Evolutionary conservation across 2,113 vertebrate species (phyloP), one percentile per base, ranked within the genome.

Genomic region (Neolamprologus cancellatus): DNA sequence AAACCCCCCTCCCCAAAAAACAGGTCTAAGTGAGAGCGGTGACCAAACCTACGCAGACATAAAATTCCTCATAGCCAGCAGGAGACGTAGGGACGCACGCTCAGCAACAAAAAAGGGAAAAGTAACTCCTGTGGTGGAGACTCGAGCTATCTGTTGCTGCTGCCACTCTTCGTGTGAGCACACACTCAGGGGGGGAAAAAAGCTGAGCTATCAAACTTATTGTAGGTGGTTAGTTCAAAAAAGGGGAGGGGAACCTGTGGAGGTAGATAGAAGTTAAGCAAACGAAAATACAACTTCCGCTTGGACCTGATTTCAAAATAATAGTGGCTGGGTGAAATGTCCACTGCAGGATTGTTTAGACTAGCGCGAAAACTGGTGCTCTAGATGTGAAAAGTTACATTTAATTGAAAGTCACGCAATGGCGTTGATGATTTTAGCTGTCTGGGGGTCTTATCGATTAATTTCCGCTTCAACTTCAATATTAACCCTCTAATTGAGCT

Each of bases 181-280:
- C 13, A 1, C 20, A 28, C 20, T 64, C 59, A 3, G 5, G 55
- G 12, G 57, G 30, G 3, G 0, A 2, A 82, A 86, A 46, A 44
- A 78, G 84, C 92, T 85, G 88, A 91, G 90, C 95, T 96, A 95
- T 96, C 95, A 96, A 96, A 97, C 95, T 95, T 92, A 88, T 94
- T 92, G 88, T 88, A 91, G 91, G 90, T 88, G 91, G 88, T 53
- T 11, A 83, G 88, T 89, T 90, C 11, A 39, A 69, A 50, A 46
- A 18, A 85, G 82, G 88, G 91, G 84, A 91, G 89, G 91, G 86
- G 84, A 76, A 84, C 85, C 87, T 28, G 82, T 3, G 87, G 78
- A 83, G 84, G 61, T 61, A 83, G 83, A 89, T 30, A 25, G 15
- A 18, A 11, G 34, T 86, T 79, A 89, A 90, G 86, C 4, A 1